These are phyloP conservation scores for Thelaira solivaga DNA, from an alignment of 2,888 invertebrate species.

Conservation along the genomic window DNA sequence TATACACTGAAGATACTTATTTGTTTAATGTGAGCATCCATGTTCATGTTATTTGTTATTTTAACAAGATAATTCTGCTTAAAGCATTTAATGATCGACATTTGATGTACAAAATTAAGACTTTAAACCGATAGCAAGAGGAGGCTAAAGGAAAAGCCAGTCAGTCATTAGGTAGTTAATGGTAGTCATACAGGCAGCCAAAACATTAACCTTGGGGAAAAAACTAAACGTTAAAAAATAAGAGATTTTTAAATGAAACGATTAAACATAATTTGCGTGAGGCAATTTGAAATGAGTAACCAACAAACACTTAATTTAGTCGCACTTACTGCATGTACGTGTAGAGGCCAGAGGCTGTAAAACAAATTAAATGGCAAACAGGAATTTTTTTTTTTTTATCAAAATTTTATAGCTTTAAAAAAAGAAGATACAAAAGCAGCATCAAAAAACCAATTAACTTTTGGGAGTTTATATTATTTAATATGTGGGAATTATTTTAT, in stretches of 20 bases:
- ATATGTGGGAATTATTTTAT: conserved; percentile 15
- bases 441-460: conserved; percentile 30
- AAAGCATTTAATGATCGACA: conserved; percentile 73
- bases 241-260: neutral
- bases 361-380: neutral
- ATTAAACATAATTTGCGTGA: conserved; percentile 55
- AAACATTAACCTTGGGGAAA: neutral
- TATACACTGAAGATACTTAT: conserved; percentile 28
- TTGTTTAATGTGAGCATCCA: conserved; percentile 68
- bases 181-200: conserved; percentile 13
- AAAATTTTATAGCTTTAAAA: neutral
- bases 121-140: conserved; percentile 40
- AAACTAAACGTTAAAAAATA: neutral
- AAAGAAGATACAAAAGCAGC: no score
- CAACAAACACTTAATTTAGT: conserved; percentile 66
- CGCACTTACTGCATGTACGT: conserved; percentile 66
- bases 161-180: conserved; percentile 20
- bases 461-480: conserved; percentile 1
- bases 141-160: neutral
- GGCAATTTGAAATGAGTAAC: conserved; percentile 50
- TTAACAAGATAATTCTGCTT: conserved; percentile 76
- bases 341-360: neutral
- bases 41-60: conserved; percentile 76
- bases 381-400: neutral
- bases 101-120: conserved; percentile 34